These are phyloP conservation scores for Picathartes gymnocephalus DNA, from an alignment of 2,113 vertebrate genomes.

Conservation along the genomic window DNA sequence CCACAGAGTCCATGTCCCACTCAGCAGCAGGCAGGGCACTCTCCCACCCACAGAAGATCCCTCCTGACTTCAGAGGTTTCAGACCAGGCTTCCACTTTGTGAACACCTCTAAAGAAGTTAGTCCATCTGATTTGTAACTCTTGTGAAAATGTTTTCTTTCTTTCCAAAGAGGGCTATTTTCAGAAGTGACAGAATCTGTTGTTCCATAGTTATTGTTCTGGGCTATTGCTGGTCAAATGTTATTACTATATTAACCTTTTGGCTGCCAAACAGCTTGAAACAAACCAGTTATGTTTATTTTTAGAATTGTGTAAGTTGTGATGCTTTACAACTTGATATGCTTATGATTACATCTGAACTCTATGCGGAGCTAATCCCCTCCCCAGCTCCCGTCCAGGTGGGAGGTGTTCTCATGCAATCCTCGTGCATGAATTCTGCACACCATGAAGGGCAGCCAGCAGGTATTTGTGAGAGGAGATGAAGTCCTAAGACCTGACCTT, in stretches of 20 bases:
- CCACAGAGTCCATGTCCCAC: not conserved
- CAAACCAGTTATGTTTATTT: slow-evolving; percentile 39
- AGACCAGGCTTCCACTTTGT: not conserved
- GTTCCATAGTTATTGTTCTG: slow-evolving; percentile 36
- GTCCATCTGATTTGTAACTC: not conserved
- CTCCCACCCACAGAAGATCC: not conserved
- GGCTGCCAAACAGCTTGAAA: slow-evolving; percentile 35
- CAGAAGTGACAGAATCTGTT: slow-evolving; percentile 41
- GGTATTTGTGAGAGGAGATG: not conserved
- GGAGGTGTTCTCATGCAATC: not conserved
- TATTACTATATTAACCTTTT: slow-evolving; percentile 31
- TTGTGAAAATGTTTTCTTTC: not conserved
- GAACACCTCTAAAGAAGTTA: not conserved
- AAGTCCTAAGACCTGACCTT: not conserved
- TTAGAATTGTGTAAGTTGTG: slow-evolving; percentile 46
- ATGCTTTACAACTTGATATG: slow-evolving; percentile 43
- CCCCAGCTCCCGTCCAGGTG: not conserved
- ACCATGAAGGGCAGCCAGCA: not conserved
- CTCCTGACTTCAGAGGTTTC: not conserved
- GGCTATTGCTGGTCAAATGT: slow-evolving; percentile 1
- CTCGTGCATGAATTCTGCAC: not conserved
- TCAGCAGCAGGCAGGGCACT: not conserved
- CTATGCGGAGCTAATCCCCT: slow-evolving; percentile 49
- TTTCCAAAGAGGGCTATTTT: slow-evolving; percentile 19
- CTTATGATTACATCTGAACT: slow-evolving; percentile 48